phyloP scores from a whole-genome alignment of 1,140 invertebrate genomes.

The Pectinophora gossypiella region DNA sequence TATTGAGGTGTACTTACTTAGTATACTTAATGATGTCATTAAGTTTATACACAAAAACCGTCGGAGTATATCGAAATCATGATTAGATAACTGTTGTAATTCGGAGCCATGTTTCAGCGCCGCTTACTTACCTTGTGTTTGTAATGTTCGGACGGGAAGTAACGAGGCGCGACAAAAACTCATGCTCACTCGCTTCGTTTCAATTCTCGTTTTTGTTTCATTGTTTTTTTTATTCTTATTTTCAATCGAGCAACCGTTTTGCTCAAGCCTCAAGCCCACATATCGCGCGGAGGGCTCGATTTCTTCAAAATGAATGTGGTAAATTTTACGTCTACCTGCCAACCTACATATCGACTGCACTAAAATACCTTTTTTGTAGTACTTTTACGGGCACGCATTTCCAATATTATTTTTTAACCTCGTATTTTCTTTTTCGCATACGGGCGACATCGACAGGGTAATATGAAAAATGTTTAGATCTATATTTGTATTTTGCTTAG shows the following conservation, averaged over 20 bases:
- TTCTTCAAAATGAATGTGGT: constrained; percentile 36
- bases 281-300: constrained; percentile 24
- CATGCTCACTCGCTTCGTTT: constrained; percentile 16
- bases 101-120: neutral
- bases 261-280: too few relatives aligned
- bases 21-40: too few relatives aligned
- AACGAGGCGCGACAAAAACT: neutral
- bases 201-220: constrained; percentile 19
- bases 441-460: too few relatives aligned
- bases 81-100: too few relatives aligned
- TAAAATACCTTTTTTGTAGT: neutral
- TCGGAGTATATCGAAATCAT: too few relatives aligned
- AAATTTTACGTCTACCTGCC: constrained; percentile 27
- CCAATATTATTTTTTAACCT: neutral
- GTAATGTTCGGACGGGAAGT: neutral
- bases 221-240: constrained; percentile 32
- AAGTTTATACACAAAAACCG: too few relatives aligned
- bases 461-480: too few relatives aligned
- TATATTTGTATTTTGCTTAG: too few relatives aligned
- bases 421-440: too few relatives aligned
- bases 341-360: neutral
- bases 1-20: too few relatives aligned
- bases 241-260: constrained; percentile 36
- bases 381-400: neutral
- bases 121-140: neutral